Conservation (phyloP, 2,797 vertebrate species). For the Tokudaia muenninki region DNA sequence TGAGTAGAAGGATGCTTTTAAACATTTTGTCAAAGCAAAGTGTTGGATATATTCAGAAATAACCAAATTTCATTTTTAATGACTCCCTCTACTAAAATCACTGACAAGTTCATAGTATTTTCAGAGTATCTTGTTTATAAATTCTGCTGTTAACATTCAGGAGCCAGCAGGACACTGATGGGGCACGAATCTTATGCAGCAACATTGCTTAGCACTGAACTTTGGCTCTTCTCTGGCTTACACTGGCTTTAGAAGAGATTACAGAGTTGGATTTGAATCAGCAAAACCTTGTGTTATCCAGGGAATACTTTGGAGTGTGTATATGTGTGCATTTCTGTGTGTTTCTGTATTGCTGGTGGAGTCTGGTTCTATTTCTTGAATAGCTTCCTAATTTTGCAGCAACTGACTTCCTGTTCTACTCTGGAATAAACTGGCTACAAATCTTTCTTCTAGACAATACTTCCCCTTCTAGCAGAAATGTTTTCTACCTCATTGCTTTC, state of each 20-base stretch:
- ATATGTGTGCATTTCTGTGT: not conserved
- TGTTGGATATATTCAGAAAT: not conserved
- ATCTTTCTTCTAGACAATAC: slow-evolving; percentile 53
- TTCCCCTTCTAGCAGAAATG: not conserved
- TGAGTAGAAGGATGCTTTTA: not conserved
- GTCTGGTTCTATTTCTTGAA: not conserved
- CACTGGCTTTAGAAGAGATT: not conserved
- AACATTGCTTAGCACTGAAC: not conserved
- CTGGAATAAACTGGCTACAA: not conserved
- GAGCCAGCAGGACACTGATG: not conserved
- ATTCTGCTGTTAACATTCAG: not conserved
- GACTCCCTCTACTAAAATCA: not conserved
- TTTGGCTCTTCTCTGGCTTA: not conserved
- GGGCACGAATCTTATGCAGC: not conserved
- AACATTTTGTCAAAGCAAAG: not conserved
- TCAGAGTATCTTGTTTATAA: not conserved
- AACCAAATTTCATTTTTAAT: not conserved
- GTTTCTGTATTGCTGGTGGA: not conserved
- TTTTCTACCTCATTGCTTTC: slow-evolving; percentile 66
- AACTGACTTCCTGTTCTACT: not conserved
- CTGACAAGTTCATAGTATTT: not conserved
- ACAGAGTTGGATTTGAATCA: not conserved
- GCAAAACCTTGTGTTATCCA: not conserved
- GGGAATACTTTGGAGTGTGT: not conserved
- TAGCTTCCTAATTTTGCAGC: not conserved